Base-by-base conservation (phyloP, 2,113 vertebrate species). In the Uropsilus gracilis region DNA sequence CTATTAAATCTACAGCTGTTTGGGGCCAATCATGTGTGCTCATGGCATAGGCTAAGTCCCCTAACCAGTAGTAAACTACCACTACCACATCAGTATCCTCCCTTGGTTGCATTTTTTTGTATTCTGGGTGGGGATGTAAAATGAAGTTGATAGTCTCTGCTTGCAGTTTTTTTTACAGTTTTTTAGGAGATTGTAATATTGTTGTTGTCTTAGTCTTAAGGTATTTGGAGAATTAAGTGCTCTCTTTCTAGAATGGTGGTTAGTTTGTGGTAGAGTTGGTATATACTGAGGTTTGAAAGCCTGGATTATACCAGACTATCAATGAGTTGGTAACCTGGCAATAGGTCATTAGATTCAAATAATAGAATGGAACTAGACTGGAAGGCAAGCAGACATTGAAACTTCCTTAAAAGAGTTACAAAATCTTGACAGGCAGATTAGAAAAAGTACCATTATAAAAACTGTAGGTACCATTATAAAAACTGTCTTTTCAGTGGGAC, bases 321-420 rank as follows among this genome's bases (percentile, higher is more conserved):
- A 75, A 6, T 88, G 32, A 91, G 13, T 85, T 16, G 44, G 44
- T 85, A 72, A 18, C 76, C 68, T n/a, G 66, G 22, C 83, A 80
- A 30, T 69, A 76, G 57, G 63, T 82, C 20, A 17, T 17, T 71
- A 77, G 61, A 92, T 84, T 88, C 12, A 89, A 37, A 69, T 42
- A 68, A 86, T 12, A 24, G 68, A 34, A n/a, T 89, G 84, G 63
- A 89, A 59, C 76, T 55, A 71, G 71, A 89, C 50, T 89, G 72
- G 48, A 71, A 48, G 37, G 55, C 63, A 95, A 78, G 12, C 50
- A 92, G 72, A 91, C 63, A 16, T 64, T 89, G 50, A 86, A 28
- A 57, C 10, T 75, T 68, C 13, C 28, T 76, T 77, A n/a, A 44
- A 57, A 55, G 8, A 78, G 39, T 66, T 85, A 28, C 3, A 76